A percentile compares a stretch with the other conserved stretches of the same genome.
Conservation (phyloP, 2,797 vertebrate species). For the Tachyglossus aculeatus region DNA sequence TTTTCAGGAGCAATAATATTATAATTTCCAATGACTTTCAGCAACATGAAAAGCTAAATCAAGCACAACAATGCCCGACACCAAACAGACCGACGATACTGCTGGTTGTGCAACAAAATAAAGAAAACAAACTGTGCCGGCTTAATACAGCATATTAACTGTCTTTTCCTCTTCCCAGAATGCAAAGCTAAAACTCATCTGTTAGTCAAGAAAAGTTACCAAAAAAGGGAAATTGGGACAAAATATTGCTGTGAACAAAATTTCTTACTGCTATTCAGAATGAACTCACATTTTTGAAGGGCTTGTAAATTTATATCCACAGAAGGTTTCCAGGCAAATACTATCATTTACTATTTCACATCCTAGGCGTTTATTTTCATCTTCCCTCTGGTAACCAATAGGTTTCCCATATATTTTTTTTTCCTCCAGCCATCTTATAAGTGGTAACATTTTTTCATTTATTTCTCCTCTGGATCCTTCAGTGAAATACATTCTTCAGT, state of each 20-base stretch:
- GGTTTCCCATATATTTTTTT: not conserved
- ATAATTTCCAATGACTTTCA: conserved; percentile 32
- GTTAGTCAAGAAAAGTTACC: conserved; percentile 15
- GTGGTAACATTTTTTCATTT: not conserved
- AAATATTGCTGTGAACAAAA: not conserved
- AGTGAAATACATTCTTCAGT: not conserved
- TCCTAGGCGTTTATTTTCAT: not conserved
- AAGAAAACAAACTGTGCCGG: not conserved
- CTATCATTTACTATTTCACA: not conserved
- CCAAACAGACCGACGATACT: conserved; percentile 4
- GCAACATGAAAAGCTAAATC: not conserved
- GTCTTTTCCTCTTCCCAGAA: not conserved
- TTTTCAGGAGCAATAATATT: conserved; percentile 10
- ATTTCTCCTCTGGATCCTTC: not conserved
- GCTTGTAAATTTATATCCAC: not conserved
- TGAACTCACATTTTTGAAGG: not conserved
- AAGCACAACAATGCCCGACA: not conserved
- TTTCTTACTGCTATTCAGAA: not conserved
- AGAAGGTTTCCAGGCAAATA: not conserved
- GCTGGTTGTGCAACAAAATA: not conserved
- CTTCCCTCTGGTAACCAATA: not conserved
- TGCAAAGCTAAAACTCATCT: not conserved
- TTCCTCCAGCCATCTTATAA: not conserved
- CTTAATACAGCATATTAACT: not conserved
- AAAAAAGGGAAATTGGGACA: not conserved